Conservation (phyloP, 2,888 invertebrate genomes). For the Iphiclides podalirius region DNA sequence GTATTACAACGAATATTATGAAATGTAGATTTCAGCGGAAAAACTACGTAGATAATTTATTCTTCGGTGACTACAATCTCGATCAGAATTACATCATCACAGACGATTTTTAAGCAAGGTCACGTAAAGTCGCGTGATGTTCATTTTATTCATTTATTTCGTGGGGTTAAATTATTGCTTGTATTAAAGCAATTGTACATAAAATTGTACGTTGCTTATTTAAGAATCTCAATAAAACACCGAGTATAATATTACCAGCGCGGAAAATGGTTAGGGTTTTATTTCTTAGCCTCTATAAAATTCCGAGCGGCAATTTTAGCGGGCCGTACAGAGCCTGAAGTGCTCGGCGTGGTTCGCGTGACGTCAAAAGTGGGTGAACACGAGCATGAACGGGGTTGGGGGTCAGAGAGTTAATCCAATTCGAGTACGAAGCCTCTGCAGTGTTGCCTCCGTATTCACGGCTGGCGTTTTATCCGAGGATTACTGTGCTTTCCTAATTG, state of each 20-base stretch:
- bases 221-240: not conserved
- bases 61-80: too few species aligned
- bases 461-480: conserved; percentile 21
- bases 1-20: not conserved
- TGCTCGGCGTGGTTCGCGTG: conserved; percentile 41
- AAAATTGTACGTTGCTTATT: not conserved
- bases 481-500: conserved; percentile 15
- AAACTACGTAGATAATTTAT: not conserved
- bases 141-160: too few species aligned
- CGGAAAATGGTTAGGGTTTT: not conserved
- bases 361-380: conserved; percentile 45
- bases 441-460: conserved; percentile 27
- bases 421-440: conserved; percentile 39
- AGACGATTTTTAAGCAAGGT: too few species aligned
- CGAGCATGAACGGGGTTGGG: conserved; percentile 43
- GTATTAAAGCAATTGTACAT: too few species aligned
- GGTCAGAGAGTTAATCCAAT: conserved; percentile 46
- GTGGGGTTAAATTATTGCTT: too few species aligned
- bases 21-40: not conserved
- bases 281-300: conserved; percentile 9
- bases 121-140: too few species aligned
- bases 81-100: too few species aligned
- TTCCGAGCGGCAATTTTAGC: conserved; percentile 13
- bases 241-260: not conserved
- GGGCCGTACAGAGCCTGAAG: conserved; percentile 14